phyloP scores from a whole-genome alignment of 1,140 invertebrate genomes.

The Anastrepha ludens region DNA sequence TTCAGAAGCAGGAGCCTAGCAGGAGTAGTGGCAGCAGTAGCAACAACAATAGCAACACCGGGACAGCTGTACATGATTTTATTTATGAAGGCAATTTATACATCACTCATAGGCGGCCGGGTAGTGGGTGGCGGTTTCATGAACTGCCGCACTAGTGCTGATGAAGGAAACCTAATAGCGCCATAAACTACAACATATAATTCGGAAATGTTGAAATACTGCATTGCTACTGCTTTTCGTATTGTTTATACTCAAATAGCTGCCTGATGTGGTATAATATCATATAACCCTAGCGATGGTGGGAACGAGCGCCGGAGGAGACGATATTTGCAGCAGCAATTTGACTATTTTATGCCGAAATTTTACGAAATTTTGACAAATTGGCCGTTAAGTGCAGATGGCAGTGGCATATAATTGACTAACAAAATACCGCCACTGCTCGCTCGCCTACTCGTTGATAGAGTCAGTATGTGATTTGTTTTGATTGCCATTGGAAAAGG shows the following conservation, averaged over 20 bases:
- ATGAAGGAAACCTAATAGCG: not conserved
- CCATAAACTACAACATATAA: conserved; percentile 18
- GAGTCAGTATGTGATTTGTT: not conserved
- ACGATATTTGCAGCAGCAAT: not conserved
- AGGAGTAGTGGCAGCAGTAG: no score
- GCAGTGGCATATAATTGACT: not conserved
- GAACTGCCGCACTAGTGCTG: not conserved
- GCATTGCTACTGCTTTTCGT: not conserved
- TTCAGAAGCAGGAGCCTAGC: no score
- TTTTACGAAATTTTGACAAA: conserved; percentile 35
- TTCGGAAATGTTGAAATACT: not conserved
- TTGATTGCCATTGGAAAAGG: not conserved
- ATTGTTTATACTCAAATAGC: no score
- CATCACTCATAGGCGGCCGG: not conserved
- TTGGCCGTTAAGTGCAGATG: conserved; percentile 34
- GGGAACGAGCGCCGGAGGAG: not conserved
- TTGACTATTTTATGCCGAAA: conserved; percentile 39
- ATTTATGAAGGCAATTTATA: conserved; percentile 47
- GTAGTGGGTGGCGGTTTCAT: not conserved
- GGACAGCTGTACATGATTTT: conserved; percentile 17
- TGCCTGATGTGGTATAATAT: not conserved
- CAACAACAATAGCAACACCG: not conserved
- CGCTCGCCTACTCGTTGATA: not conserved
- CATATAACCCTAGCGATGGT: not conserved
- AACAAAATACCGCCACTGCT: not conserved